A percentile compares a stretch with the other conserved stretches of the same genome.
Conservation (phyloP, 2,113 vertebrate species). For the Myanophis thanlyinensis region DNA sequence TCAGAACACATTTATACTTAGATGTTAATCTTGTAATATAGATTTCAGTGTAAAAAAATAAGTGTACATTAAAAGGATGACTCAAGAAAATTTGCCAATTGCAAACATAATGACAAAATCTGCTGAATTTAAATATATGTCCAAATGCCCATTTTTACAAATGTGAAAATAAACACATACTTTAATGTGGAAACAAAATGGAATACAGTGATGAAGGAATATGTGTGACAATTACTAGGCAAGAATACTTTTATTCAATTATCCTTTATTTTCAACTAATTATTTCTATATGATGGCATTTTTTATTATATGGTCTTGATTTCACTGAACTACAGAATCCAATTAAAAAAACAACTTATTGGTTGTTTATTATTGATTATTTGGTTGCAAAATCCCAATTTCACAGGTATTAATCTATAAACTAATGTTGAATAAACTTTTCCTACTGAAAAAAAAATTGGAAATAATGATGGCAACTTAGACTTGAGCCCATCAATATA, state of each 20-base stretch:
- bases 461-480: constrained; percentile 12
- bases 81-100: background rate
- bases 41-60: background rate
- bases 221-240: background rate
- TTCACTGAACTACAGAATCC: background rate
- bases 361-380: too few relatives aligned
- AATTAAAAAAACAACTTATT: too few relatives aligned
- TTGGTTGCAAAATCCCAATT: background rate
- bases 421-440: background rate
- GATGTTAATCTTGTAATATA: background rate
- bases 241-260: background rate
- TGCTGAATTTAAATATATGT: background rate
- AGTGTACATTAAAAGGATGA: background rate
- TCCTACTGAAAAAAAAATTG: background rate
- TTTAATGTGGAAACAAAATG: background rate
- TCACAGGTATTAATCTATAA: constrained; percentile 5
- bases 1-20: background rate
- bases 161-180: background rate
- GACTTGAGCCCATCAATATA: background rate
- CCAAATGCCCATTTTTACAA: background rate
- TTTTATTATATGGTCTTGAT: background rate
- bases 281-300: background rate
- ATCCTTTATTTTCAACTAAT: background rate
- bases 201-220: background rate
- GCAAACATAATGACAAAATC: background rate